Percentiles rank a stretch among this genome's conserved stretches.
Conservation (phyloP, 1,140 invertebrate species). For the Bicyclus anynana region DNA sequence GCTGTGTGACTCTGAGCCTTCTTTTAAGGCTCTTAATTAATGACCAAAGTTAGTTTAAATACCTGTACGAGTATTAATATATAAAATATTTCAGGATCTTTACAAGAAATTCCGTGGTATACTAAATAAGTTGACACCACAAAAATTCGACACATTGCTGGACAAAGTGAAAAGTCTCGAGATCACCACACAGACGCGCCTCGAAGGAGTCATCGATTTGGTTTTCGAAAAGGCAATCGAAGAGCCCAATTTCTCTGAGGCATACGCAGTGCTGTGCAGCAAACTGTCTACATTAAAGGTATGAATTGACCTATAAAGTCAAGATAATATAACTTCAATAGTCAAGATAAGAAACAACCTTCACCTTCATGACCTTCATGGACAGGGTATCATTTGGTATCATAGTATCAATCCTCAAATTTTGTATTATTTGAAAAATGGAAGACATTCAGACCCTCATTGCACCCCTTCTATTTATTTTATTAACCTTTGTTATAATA, state of each 20-base stretch:
- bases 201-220: slow-evolving; percentile 91
- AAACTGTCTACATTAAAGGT: slow-evolving; percentile 79
- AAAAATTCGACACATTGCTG: slow-evolving; percentile 91
- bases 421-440: too few relatives aligned
- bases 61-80: too few relatives aligned
- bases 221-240: slow-evolving; percentile 97
- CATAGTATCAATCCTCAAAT: too few relatives aligned
- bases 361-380: too few relatives aligned
- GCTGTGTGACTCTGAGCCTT: too few relatives aligned
- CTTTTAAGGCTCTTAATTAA: too few relatives aligned
- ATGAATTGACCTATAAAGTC: too few relatives aligned
- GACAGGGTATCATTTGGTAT: too few relatives aligned
- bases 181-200: slow-evolving; percentile 88
- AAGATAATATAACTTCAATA: too few relatives aligned
- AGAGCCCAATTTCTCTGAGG: slow-evolving; percentile 94
- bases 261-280: slow-evolving; percentile 92
- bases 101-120: slow-evolving; percentile 92
- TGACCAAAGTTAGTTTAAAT: too few relatives aligned
- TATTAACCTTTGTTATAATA: slow-evolving; percentile 1
- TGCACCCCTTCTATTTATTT: slow-evolving; percentile 2
- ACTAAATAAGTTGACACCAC: slow-evolving; percentile 96
- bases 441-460: too few relatives aligned
- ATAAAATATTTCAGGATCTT: slow-evolving; percentile 81
- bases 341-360: too few relatives aligned
- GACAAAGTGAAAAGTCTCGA: slow-evolving; percentile 86